Evolutionary conservation across 2,888 invertebrate genomes (phyloP), one percentile per base, ranked within the genome.

Genomic region (Synergus japonicus): DNA sequence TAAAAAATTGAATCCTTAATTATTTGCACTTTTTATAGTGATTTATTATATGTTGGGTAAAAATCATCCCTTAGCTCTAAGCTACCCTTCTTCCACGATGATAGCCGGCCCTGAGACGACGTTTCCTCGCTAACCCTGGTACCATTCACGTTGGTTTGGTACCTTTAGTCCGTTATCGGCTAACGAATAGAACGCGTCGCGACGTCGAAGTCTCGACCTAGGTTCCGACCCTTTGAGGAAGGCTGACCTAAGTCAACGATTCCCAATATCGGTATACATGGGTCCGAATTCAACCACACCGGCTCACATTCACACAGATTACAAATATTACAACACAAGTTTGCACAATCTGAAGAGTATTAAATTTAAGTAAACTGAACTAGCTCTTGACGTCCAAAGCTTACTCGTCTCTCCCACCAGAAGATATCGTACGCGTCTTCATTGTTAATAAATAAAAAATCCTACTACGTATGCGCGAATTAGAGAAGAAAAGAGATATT

Each of bases 111-210:
- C 73, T 73, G 73, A 69, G 73, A 44, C 22, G 22, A 22, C 18
- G 18, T 54, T 46, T 9, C 41, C 67, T 82, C 80, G 80, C 80
- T 79, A 79, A 84, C 81, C 81, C 80, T 78, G 81, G 81, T 54
- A 54, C 41, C 78, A 76, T 44, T 78, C 78, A 29, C 49, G 22
- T 46, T 54, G 73, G 73, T 54, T 73, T 15, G 37, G 78, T 84
- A 78, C 83, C 84, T 85, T 90, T 90, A 91, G 91, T 91, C 86
- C 83, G 86, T 86, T 86, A 89, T 89, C 87, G 90, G 87, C 89
- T 84, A 86, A 85, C 90, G 86, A 84, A 84, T 86, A 84, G 85
- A 85, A 83, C 86, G 87, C 81, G 73, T 81, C 82, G 66, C 79
- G 79, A 58, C 82, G 46, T 77, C 37, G 63, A 4, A 54, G 77